Conservation (phyloP, 1,140 invertebrate genomes). For the Nephila pilipes region DNA sequence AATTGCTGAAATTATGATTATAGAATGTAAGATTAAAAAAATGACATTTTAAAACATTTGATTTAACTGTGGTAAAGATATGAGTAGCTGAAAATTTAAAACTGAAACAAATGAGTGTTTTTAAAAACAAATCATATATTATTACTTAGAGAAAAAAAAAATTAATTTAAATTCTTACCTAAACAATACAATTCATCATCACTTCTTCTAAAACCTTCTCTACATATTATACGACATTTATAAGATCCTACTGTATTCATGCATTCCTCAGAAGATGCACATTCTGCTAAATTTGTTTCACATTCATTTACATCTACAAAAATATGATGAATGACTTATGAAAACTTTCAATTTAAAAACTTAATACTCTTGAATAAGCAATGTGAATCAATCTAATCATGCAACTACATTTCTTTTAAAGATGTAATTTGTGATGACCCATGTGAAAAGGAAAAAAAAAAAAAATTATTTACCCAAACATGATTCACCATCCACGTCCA, state of each 20-base stretch:
- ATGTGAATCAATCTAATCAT: not conserved
- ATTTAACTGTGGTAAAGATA: too few relatives aligned
- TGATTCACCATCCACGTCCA: slow-evolving; percentile 80
- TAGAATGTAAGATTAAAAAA: too few relatives aligned
- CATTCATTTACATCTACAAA: slow-evolving; percentile 82
- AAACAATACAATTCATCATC: slow-evolving; percentile 80
- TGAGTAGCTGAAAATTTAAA: too few relatives aligned
- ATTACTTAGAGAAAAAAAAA: not conserved
- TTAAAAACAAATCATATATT: too few relatives aligned
- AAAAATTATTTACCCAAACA: slow-evolving; percentile 80
- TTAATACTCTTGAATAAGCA: not conserved
- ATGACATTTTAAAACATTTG: too few relatives aligned
- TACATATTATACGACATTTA: slow-evolving; percentile 87
- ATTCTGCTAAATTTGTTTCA: slow-evolving; percentile 79
- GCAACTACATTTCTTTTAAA: too few relatives aligned
- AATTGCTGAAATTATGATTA: too few relatives aligned
- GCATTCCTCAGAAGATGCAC: slow-evolving; percentile 88
- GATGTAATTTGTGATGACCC: too few relatives aligned
- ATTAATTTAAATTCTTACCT: slow-evolving; percentile 78
- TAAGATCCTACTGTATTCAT: slow-evolving; percentile 89
- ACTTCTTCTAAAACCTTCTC: slow-evolving; percentile 87
- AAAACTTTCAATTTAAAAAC: not conserved
- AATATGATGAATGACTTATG: not conserved
- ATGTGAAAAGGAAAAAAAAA: not conserved
- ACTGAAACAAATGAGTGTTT: too few relatives aligned